Evolutionary conservation across 2,888 invertebrate genomes (phyloP), one percentile per base, ranked within the genome.

Genomic region (Amblyteles armatorius): DNA sequence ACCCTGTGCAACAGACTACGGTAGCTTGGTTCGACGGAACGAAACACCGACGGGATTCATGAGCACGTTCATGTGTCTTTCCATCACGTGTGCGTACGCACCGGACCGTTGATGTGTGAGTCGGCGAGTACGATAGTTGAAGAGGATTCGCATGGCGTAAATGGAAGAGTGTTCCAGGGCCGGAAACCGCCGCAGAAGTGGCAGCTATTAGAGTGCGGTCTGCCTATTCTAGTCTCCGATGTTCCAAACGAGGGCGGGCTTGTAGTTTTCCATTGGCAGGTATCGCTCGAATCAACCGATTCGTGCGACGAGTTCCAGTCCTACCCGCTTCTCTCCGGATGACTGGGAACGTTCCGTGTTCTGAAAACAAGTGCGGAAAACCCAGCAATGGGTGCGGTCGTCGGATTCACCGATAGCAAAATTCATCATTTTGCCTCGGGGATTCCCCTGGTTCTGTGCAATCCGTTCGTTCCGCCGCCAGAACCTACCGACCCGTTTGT

Each of bases 131-230:
- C 69, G 29, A 48, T 16, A 57, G 48, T 60, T 60, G 48, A 29
- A 57, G 68, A 44, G 69, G 60, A 78, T 78, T 78, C 44, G 26
- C 57, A 26, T 74, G 76, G 65, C 76, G 48, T 79, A 71, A 71
- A 79, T 79, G 63, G 79, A 79, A 79, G 63, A 79, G 79, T 79
- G 60, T 63, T 79, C 60, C 22, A 50, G 44, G 50, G 33, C 57
- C 71, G 79, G 71, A 79, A 71, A 71, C 33, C 33, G 19, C 36
- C 52, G 48, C 22, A 74, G 48, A 60, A 29, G n/a, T 22, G 11
- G 60, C 33, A 76, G 16, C 57, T 22, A 40, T 73, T 60, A 13
- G 33, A 40, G 40, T 60, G 60, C 29, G 63, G 48, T 63, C 74
- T 29, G 16, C 29, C 48, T 48, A n/a, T 48, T 63, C 63, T 40